Evolutionary conservation across 1,140 invertebrate species (phyloP).

Genomic region (Cotesia glomerata): DNA sequence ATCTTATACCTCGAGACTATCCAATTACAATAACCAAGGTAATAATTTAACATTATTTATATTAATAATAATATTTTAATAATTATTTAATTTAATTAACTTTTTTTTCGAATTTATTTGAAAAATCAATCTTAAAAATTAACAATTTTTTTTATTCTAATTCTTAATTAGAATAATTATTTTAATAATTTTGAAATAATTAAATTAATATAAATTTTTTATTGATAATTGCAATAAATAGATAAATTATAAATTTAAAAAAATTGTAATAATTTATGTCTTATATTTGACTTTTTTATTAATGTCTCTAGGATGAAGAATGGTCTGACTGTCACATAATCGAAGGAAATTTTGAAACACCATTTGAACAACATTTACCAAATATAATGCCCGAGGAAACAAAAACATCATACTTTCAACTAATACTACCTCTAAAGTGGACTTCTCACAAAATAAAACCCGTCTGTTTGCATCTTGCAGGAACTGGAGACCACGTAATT

Average conservation of each 20-base stretch:
- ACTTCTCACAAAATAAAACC: constrained; percentile 74
- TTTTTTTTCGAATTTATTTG: no score
- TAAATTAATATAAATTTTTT: not conserved
- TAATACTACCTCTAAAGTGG: constrained; percentile 86
- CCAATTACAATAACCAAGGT: constrained; percentile 91
- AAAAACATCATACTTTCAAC: constrained; percentile 82
- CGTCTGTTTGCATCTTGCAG: constrained; percentile 92
- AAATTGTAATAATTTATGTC: constrained; percentile 28
- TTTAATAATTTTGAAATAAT: not conserved
- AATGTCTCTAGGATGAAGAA: constrained; percentile 72
- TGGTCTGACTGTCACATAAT: constrained; percentile 77
- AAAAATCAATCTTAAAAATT: no score
- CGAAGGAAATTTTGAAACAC: constrained; percentile 89
- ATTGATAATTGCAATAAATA: not conserved
- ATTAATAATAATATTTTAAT: not conserved
- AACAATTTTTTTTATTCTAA: no score
- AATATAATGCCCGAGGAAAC: constrained; percentile 86
- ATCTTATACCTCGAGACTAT: constrained; percentile 82
- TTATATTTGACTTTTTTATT: not conserved
- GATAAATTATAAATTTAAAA: not conserved
- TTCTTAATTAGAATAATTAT: no score
- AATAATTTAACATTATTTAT: constrained; percentile 44
- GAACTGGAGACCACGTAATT: constrained; percentile 96
- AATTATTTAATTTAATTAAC: no score
- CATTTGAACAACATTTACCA: constrained; percentile 82